Evolutionary conservation across 2,797 vertebrate species (phyloP).

Genomic region (Novumbra hubbsi): DNA sequence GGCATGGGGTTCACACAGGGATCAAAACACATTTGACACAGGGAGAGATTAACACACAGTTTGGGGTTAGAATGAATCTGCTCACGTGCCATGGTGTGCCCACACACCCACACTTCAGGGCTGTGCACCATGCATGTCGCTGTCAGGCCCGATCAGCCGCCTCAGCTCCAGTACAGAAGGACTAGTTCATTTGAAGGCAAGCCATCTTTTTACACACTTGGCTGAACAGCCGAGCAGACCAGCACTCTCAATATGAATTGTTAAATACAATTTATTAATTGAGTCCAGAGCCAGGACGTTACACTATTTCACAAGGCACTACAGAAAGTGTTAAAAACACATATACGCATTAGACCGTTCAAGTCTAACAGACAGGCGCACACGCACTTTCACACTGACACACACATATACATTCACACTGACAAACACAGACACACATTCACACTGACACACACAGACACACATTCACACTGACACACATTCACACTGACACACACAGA

Average conservation of each 20-base stretch:
- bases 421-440: neutral
- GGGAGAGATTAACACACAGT: conserved; percentile 45
- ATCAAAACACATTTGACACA: conserved; percentile 46
- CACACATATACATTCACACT: neutral
- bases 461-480: neutral
- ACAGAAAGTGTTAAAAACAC: conserved; percentile 14
- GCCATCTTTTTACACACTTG: conserved; percentile 37
- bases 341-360: neutral
- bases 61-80: conserved; percentile 39
- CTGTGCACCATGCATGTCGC: conserved; percentile 27
- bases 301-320: conserved; percentile 1
- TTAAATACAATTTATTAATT: conserved; percentile 43
- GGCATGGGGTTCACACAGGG: conserved; percentile 42
- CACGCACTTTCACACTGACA: neutral
- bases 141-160: conserved; percentile 33
- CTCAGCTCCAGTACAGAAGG: conserved; percentile 30
- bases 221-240: conserved; percentile 34
- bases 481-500: conserved; percentile 11
- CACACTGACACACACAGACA: no score
- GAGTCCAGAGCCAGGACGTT: conserved; percentile 17
- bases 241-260: conserved; percentile 42
- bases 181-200: conserved; percentile 46
- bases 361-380: neutral
- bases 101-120: conserved; percentile 39
- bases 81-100: conserved; percentile 31